phyloP scores from a whole-genome alignment of 2,113 vertebrate species.

The Mesoclemmys tuberculata region DNA sequence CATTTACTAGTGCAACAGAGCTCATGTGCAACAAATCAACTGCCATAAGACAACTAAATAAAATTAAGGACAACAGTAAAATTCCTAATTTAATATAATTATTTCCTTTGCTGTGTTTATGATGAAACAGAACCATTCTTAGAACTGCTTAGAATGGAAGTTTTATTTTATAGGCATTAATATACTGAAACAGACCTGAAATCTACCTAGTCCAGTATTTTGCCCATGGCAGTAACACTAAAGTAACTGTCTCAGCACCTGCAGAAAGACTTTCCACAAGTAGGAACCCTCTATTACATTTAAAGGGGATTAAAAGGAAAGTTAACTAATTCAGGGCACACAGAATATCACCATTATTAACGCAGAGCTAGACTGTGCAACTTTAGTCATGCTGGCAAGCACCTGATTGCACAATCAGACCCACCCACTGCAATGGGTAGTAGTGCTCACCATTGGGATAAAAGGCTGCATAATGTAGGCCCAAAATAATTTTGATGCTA shows the following conservation, averaged over 20 bases:
- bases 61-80: neutral
- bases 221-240: neutral
- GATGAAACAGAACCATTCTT: neutral
- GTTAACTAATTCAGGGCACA: neutral
- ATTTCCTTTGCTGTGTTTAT: neutral
- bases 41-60: neutral
- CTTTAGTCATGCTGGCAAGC: neutral
- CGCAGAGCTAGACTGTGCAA: neutral
- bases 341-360: neutral
- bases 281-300: neutral
- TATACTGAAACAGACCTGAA: neutral
- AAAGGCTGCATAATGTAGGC: neutral
- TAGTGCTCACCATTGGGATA: neutral
- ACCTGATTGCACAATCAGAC: neutral
- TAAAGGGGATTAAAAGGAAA: no score
- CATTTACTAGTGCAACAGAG: neutral
- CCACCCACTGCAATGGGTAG: neutral
- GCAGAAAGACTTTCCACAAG: neutral
- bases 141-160: neutral
- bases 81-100: neutral
- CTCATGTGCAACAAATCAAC: neutral
- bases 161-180: fast-evolving
- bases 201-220: neutral
- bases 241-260: neutral
- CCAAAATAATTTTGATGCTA: neutral